Base-by-base conservation (phyloP, 2,888 invertebrate genomes). In the Eueremaeus valkanovi region DNA sequence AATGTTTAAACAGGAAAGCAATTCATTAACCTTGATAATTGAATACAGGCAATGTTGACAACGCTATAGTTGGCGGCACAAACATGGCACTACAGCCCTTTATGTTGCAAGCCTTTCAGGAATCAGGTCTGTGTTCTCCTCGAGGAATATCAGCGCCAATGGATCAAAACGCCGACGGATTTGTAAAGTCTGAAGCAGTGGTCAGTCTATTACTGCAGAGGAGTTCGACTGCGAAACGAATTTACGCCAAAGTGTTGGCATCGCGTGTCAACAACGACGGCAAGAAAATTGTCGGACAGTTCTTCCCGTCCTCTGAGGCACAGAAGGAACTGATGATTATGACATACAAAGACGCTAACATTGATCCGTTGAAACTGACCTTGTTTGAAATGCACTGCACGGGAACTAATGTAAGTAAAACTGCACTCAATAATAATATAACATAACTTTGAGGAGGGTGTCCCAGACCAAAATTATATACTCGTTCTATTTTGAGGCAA, bases 341-440 rank as follows among this genome's bases (percentile, higher is more conserved):
- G 84, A 90, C 95, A 0, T 98, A 97, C 85, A 86, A 86, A 8
- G 93, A 94, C 84, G 89, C 89, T 45, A 88, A 76, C 92, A n/a
- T n/a, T n/a, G n/a, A n/a, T n/a, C n/a, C n/a, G n/a, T n/a, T n/a
- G n/a, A n/a, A n/a, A n/a, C n/a, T 99, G 0, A 86, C 85, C 3
- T 99, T 97, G 84, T 90, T 99, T 0, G 98, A 99, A 85, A 95
- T 96, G 73, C 98, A 99, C 84, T 98, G 98, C 74, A 98, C 98
- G 29, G 98, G 98, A 76, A 27, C 40, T 9, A 81, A 87, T 87
- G 91, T 91, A 90, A 58, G 95, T n/a, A n/a, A n/a, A n/a, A n/a
- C n/a, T n/a, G n/a, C n/a, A n/a, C n/a, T n/a, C n/a, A n/a, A n/a
- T n/a, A n/a, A n/a, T n/a, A n/a, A n/a, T n/a, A n/a, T n/a, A n/a